Base-by-base conservation (phyloP, 1,140 invertebrate genomes). In the Palaemon carinicauda region DNA sequence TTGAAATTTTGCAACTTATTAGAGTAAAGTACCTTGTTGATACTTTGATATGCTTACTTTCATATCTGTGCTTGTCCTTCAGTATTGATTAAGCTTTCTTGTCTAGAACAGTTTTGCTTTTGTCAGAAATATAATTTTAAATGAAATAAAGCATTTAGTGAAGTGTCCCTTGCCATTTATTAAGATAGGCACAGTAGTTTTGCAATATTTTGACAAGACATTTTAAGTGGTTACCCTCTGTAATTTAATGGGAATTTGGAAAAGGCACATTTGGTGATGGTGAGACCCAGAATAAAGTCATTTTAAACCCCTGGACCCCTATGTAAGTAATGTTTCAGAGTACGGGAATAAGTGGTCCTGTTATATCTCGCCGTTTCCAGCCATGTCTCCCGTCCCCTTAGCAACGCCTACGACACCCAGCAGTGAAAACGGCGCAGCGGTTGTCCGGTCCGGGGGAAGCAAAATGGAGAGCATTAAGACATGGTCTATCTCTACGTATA, bases 401-500 rank as follows among this genome's bases (percentile, higher is more conserved):
- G 83, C 56, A 33, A 85, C 83, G 0, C 75, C 83, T n/a, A 79
- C 83, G 7, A 80, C 75, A 17, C 82, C 82, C 12, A 60, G 60
- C 60, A 73, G 73, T 31, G 83, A 86, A 80, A 86, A 86, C 27
- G 83, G 83, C 52, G 83, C 75, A 15, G 82, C 82, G 12, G 17
- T 86, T 19, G 83, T 86, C 1, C 75, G 83, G 5, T 79, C 83
- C 15, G 33, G 41, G 33, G 71, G 75, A 31, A 86, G 83, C 41
- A 86, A 86, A 80, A 86, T 86, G 83, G 83, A 86, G 77, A 53
- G 33, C 4, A 79, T 86, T 3, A 97, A 96, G 91, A 97, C 96
- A 90, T 99, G 98, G 98, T 97, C 97, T 90, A 96, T 98, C 90
- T 98, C 97, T 81, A 98, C 98, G 1, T 99, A 98, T 91, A 99